These are phyloP conservation scores for Drosophila lacicola DNA, from an alignment of 2,888 invertebrate species.

Conservation along the genomic window DNA sequence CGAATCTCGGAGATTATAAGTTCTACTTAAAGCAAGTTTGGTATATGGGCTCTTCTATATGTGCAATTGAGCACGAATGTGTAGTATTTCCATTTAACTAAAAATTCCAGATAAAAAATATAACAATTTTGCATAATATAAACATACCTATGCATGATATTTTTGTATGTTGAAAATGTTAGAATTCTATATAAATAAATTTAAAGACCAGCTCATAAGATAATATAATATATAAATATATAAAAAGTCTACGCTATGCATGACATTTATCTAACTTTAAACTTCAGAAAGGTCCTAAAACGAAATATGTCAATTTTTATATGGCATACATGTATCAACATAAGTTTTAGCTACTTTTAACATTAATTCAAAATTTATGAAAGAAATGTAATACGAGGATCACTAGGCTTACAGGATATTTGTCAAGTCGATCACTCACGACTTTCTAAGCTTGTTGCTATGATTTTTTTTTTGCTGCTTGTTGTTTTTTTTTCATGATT, in stretches of 20 bases:
- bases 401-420: conserved; percentile 23
- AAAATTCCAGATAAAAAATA: too few relatives aligned
- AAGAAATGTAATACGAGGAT: not conserved
- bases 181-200: not conserved
- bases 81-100: too few relatives aligned
- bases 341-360: too few relatives aligned
- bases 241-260: not conserved
- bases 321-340: too few relatives aligned
- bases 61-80: too few relatives aligned
- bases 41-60: too few relatives aligned
- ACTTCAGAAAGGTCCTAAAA: too few relatives aligned
- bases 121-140: too few relatives aligned
- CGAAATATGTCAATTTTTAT: too few relatives aligned
- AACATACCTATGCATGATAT: not conserved
- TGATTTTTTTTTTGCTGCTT: conserved; percentile 32
- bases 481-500: conserved; percentile 68
- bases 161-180: not conserved
- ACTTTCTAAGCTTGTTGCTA: conserved; percentile 3
- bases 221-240: not conserved
- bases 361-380: not conserved
- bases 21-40: too few relatives aligned
- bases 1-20: too few relatives aligned
- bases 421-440: conserved; percentile 2
- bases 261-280: too few relatives aligned
- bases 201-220: not conserved